Conservation (phyloP, 2,113 vertebrate genomes). For the Ardeotis arabs region DNA sequence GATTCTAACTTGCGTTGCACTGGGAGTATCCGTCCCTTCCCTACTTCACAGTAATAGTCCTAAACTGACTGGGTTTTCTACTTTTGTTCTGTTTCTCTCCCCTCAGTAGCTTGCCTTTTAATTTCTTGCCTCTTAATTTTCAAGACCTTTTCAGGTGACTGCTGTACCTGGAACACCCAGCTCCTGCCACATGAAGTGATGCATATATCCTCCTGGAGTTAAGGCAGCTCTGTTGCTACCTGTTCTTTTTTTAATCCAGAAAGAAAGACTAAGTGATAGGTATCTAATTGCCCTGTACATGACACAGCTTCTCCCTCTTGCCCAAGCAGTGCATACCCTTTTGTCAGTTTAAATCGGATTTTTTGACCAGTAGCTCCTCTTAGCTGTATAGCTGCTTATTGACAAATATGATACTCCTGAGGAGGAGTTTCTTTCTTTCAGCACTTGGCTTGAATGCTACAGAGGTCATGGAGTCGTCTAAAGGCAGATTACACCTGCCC, state of each 20-base stretch:
- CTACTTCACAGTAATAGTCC: background rate
- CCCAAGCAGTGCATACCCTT: background rate
- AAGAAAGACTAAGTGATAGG: background rate
- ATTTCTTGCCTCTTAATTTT: background rate
- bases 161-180: background rate
- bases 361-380: background rate
- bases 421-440: background rate
- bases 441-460: background rate
- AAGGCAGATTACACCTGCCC: background rate
- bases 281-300: background rate
- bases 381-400: background rate
- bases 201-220: background rate
- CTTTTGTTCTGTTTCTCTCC: background rate
- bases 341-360: background rate
- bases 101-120: background rate
- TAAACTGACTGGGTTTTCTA: fast-evolving
- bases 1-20: background rate
- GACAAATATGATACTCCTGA: fast-evolving
- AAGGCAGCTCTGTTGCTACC: background rate
- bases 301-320: background rate
- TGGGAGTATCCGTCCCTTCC: background rate
- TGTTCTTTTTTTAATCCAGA: background rate
- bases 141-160: background rate
- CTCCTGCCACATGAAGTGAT: background rate
- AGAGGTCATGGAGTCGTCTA: background rate